Percentiles rank a stretch among this genome's conserved stretches.
phyloP scores from a whole-genome alignment of 2,113 vertebrate species.

The Circaetus gallicus region DNA sequence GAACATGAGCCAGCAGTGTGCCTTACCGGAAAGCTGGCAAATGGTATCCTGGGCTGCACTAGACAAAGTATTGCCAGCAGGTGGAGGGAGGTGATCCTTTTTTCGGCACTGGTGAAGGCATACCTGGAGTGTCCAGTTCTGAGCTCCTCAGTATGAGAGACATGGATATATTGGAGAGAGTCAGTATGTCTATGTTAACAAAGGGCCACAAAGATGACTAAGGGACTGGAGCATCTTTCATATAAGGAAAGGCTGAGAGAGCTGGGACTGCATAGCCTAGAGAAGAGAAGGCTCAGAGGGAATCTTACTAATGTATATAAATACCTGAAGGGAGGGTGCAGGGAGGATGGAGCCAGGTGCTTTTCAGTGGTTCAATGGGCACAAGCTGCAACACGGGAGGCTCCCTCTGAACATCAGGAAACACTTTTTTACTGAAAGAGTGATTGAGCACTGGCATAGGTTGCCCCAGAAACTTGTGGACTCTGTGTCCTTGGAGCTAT shows the following conservation, averaged over 20 bases:
- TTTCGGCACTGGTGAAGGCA: not conserved
- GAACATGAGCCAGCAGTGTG: not conserved
- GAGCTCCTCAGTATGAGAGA: not conserved
- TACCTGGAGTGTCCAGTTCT: not conserved
- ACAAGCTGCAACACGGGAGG: not conserved
- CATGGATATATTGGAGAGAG: not conserved
- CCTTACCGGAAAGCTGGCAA: accelerated
- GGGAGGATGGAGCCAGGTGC: not conserved
- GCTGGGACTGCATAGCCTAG: not conserved
- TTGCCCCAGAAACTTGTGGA: not conserved
- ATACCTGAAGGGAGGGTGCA: not conserved
- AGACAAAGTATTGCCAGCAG: not conserved
- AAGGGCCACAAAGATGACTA: not conserved
- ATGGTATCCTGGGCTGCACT: not conserved
- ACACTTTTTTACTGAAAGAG: not conserved
- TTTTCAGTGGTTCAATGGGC: not conserved
- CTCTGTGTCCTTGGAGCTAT: not conserved
- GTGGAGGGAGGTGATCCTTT: not conserved
- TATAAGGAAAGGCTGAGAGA: not conserved
- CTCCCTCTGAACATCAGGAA: not conserved
- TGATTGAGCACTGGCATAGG: not conserved
- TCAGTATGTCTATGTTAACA: not conserved
- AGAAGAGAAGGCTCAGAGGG: not conserved
- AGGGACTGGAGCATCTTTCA: not conserved
- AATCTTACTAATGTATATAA: not conserved